These are phyloP conservation scores for Saxidomus purpurata DNA, from an alignment of 1,140 invertebrate genomes.

Conservation along the genomic window DNA sequence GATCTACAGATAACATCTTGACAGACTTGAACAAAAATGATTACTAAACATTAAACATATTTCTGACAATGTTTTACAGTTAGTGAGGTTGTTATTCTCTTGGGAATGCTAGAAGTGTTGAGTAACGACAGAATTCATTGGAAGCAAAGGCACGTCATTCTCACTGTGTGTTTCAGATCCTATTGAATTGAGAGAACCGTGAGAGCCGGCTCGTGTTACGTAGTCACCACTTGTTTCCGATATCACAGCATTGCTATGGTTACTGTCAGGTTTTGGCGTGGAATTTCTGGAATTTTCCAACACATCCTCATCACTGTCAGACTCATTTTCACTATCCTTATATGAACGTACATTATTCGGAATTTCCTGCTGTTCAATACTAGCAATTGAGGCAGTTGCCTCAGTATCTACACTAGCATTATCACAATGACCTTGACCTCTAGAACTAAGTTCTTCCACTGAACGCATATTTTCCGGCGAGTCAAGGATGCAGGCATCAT, in stretches of 20 bases:
- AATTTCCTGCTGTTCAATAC: conserved; percentile 40
- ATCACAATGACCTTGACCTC: conserved; percentile 28
- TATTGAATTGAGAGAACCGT: conserved; percentile 21
- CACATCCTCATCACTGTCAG: not conserved
- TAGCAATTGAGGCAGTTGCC: conserved; percentile 49
- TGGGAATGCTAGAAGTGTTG: conserved; percentile 24
- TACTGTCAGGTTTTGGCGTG: conserved; percentile 58
- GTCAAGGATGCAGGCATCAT: conserved; percentile 61
- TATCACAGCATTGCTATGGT: conserved; percentile 50
- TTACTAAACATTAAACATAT: too few relatives aligned
- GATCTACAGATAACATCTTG: too few relatives aligned
- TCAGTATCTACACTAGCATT: conserved; percentile 52
- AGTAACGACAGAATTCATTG: conserved; percentile 10
- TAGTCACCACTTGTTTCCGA: not conserved
- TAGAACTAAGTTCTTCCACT: not conserved
- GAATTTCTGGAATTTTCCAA: conserved; percentile 50
- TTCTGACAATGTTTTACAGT: too few relatives aligned
- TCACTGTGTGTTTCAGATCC: conserved; percentile 27
- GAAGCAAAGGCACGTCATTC: conserved; percentile 52
- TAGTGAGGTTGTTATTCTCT: too few relatives aligned
- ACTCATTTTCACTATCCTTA: conserved; percentile 30
- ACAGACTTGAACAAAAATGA: too few relatives aligned
- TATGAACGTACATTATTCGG: not conserved
- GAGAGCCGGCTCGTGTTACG: not conserved
- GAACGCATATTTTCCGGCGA: not conserved